Base-by-base conservation (phyloP, 2,113 vertebrate species). In the Eptesicus fuscus region DNA sequence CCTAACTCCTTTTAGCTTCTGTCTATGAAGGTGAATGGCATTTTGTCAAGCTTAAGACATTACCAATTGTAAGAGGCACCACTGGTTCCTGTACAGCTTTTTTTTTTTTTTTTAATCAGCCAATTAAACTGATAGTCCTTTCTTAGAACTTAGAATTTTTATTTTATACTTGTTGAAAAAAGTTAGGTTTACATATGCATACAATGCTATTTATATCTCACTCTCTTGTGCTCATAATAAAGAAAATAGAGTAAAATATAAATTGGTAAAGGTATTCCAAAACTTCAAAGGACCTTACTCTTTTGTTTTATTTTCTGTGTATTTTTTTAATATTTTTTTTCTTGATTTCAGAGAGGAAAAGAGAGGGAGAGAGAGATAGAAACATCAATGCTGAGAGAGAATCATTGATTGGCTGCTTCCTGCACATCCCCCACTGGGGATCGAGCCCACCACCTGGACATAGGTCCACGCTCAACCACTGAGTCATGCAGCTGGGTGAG, bases 161-260 rank as follows among this genome's bases (percentile, higher is more conserved):
- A 84, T 70, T 91, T 86, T 40, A 93, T 51, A 77, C 28, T 49
- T 91, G 30, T 83, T 87, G 35, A n/a, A 92, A 83, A 78, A 74
- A 23, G 20, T 40, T 49, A 59, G 1, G 35, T 78, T 35, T 30
- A 77, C 28, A 22, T 20, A 40, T 37, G 35, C 17, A 44, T 77
- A 44, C 51, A 44, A 23, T 70, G 4, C 30, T 88, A 47, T 83
- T 92, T 12, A 77, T 63, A 59, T 47, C 13, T 2, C 4, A 74
- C 17, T 47, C 7, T 49, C 59, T 53, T 53, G 8, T 9, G 76
- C 40, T 61, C 2, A 49, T 69, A 49, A 71, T 44, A 63, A 78
- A 12, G n/a, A 83, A 83, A 78, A 53, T 23, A 76, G 49, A 70
- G 86, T 56, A 18, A 76, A 78, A 71, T 37, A 28, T 30, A 37